A percentile compares a stretch with the other conserved stretches of the same genome.
These are phyloP conservation scores for Trichopoda pennipes DNA, from an alignment of 2,888 invertebrate species.

Conservation along the genomic window DNA sequence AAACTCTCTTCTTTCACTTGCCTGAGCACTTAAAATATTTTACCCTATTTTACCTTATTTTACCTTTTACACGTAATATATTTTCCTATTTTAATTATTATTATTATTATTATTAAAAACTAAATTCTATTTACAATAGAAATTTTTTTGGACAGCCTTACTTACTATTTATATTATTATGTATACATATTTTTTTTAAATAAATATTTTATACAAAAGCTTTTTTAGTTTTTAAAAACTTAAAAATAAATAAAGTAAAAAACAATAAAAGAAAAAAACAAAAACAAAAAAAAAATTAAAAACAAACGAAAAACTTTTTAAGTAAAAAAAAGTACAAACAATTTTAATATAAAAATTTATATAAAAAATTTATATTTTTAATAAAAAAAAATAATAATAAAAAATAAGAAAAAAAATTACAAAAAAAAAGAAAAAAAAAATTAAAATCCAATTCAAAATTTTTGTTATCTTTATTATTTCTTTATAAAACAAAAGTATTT, in stretches of 20 bases:
- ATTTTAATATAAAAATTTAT: conserved; percentile 50
- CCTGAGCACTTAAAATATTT: conserved; percentile 3
- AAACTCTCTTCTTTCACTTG: background rate
- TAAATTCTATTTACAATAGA: conserved; percentile 52
- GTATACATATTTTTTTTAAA: conserved; percentile 37
- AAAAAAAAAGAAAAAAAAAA: conserved; percentile 36
- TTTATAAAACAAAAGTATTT: conserved; percentile 37
- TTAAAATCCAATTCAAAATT: conserved; percentile 47
- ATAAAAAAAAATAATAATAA: conserved; percentile 57
- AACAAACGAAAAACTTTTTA: conserved; percentile 66
- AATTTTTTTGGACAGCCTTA: conserved; percentile 62
- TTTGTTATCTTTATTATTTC: conserved; percentile 56
- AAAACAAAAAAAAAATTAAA: conserved; percentile 60
- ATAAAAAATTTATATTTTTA: conserved; percentile 42
- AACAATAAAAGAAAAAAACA: conserved; percentile 41
- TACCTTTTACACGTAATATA: conserved; percentile 1
- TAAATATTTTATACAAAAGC: conserved; percentile 48
- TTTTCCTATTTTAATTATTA: conserved; percentile 37
- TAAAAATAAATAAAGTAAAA: background rate
- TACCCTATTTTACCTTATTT: too few species aligned
- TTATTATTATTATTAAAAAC: conserved; percentile 25
- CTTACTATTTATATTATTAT: conserved; percentile 42
- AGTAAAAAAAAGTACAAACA: conserved; percentile 51
- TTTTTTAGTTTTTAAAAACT: conserved; percentile 53
- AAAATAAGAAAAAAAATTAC: conserved; percentile 50